phyloP scores from a whole-genome alignment of 2,797 vertebrate genomes.

The Synanceia verrucosa region DNA sequence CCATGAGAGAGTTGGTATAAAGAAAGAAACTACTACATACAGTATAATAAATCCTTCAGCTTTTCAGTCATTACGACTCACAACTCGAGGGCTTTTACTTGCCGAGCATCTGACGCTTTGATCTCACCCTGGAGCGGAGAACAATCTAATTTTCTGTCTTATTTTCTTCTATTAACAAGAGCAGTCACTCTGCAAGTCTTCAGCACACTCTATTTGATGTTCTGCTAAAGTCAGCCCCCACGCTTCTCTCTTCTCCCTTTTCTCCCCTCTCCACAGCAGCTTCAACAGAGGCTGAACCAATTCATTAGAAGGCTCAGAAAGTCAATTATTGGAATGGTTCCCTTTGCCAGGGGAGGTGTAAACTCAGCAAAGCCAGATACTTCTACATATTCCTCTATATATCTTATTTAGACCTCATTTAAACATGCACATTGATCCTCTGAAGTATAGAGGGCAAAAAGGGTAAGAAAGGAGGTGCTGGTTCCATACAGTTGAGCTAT shows the following conservation, averaged over 20 bases:
- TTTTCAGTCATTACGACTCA: slow-evolving; percentile 40
- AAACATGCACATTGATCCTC: slow-evolving; percentile 62
- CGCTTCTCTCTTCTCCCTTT: slow-evolving; percentile 19
- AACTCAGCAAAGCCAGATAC: slow-evolving; percentile 57
- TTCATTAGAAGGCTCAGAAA: slow-evolving; percentile 80
- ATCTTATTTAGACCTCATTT: slow-evolving; percentile 74
- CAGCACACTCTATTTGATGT: slow-evolving; percentile 63
- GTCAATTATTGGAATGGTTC: slow-evolving; percentile 79
- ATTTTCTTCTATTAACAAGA: slow-evolving; percentile 53
- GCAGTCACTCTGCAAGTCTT: slow-evolving; percentile 27
- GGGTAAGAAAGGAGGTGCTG: slow-evolving; percentile 1
- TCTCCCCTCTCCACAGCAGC: slow-evolving; percentile 33
- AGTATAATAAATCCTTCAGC: background rate
- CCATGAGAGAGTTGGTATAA: background rate
- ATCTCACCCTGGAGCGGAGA: slow-evolving; percentile 42
- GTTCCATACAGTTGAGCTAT: slow-evolving; percentile 7
- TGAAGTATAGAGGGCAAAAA: slow-evolving; percentile 42
- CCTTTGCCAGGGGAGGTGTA: slow-evolving; percentile 59
- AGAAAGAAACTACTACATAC: background rate
- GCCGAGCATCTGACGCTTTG: slow-evolving; percentile 41
- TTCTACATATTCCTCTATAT: slow-evolving; percentile 47
- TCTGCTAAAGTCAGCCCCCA: slow-evolving; percentile 25
- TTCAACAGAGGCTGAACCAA: slow-evolving; percentile 68
- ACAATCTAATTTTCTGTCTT: slow-evolving; percentile 27
- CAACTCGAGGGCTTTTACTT: slow-evolving; percentile 24